Evolutionary conservation across 64 coral and sea anemone genomes (phyloP).

Genomic region (Montipora capricornis): DNA sequence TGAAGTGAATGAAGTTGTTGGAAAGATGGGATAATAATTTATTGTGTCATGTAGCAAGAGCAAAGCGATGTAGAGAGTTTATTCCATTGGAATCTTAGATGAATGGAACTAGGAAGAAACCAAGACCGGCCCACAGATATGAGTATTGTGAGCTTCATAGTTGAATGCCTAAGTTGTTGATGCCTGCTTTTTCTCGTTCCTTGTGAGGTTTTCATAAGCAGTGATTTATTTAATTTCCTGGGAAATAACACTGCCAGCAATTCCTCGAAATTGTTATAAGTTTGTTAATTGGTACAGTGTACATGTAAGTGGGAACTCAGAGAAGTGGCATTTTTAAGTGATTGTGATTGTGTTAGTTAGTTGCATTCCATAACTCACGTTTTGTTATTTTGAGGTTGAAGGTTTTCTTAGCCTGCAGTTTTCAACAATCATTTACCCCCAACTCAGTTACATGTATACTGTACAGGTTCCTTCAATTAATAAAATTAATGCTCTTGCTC

Average conservation of each 20-base stretch:
- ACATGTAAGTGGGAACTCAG: too few relatives aligned
- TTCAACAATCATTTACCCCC: too few relatives aligned
- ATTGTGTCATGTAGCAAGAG: not conserved
- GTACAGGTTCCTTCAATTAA: too few relatives aligned
- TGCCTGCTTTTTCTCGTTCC: not conserved
- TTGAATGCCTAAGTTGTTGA: not conserved
- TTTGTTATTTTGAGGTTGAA: too few relatives aligned
- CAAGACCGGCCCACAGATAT: not conserved
- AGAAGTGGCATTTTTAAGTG: too few relatives aligned
- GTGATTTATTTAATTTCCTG: not conserved
- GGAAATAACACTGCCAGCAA: too few relatives aligned
- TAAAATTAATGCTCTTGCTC: too few relatives aligned
- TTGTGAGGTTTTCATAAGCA: not conserved
- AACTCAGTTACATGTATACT: too few relatives aligned
- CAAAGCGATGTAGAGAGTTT: not conserved
- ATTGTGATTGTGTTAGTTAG: too few relatives aligned
- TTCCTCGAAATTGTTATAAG: not conserved
- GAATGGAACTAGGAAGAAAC: not conserved
- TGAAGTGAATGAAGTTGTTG: not conserved
- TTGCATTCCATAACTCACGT: too few relatives aligned
- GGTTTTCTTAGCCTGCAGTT: too few relatives aligned
- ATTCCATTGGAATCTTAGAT: not conserved
- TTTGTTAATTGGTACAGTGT: too few relatives aligned
- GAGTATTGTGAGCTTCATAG: not conserved
- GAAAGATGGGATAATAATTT: not conserved